Base-by-base conservation (phyloP, 2,888 invertebrate species). In the Cremastinae sp. region DNA sequence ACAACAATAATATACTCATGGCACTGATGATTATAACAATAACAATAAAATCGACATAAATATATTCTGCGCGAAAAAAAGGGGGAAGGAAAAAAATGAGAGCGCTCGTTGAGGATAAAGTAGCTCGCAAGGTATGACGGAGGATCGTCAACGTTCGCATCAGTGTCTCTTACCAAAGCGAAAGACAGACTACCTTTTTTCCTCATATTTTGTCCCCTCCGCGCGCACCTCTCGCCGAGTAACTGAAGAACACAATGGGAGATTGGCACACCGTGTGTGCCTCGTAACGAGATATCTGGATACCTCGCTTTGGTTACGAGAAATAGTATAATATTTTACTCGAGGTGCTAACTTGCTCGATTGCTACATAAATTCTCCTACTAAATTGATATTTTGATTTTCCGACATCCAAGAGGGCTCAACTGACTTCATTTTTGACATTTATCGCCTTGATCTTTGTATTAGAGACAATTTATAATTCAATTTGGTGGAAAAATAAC, bases 171-270 rank as follows among this genome's bases (percentile, higher is more conserved):
- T 56, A 49, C 53, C 12, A 68, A 39, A 58, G 58, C 58, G n/a
- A 18, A 20, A 47, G 45, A 28, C 61, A 28, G 55, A 55, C 41
- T 51, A 51, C 37, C 64, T 75, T 56, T 43, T 49, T n/a, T 20
- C 47, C 39, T 20, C 14, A 5, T 4, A 20, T 22, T 37, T n/a
- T 12, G 43, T 49, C 58, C 49, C 51, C 16, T 18, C 43, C 45
- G 7, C 58, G n/a, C 22, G 10, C 12, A 9, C 16, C 47, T 4
- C 45, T 45, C 64, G 41, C 39, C 65, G 28, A 75, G 87, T 87
- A 88, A 87, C 76, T 79, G 78, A 84, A 88, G 86, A 80, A 87
- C 84, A 87, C 88, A 88, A 88, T 88, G 53, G 16, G 51, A 62
- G 64, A 69, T 77, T 71, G 71, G 66, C 69, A 66, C 66, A 72